Percentiles rank a stretch among this genome's conserved stretches.
Evolutionary conservation across 2,888 invertebrate genomes (phyloP).

Genomic region (Hofmannophila pseudospretella): DNA sequence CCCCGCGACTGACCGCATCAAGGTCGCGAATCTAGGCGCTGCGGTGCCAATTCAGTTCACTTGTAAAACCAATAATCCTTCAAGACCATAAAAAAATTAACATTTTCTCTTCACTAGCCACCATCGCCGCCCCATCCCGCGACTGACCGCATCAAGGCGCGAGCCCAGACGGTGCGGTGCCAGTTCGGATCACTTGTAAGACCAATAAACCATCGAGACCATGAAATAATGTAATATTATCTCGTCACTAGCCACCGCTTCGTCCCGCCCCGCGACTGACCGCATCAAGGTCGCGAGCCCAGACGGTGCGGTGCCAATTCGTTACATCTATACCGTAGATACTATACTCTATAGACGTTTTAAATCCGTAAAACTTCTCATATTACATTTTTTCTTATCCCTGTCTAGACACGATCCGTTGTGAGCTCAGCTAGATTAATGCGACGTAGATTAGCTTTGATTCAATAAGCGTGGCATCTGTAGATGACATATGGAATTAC

Average conservation of each 20-base stretch:
- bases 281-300: slow-evolving; percentile 14
- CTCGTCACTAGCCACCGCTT: not conserved
- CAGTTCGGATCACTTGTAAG: slow-evolving; percentile 10
- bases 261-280: not conserved
- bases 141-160: slow-evolving; percentile 12
- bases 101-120: no score
- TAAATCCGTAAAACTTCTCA: slow-evolving; percentile 1
- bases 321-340: slow-evolving; percentile 7
- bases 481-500: no score
- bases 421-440: no score
- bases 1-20: slow-evolving; percentile 3
- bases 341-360: slow-evolving; percentile 10
- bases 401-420: no score
- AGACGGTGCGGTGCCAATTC: slow-evolving; percentile 20
- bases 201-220: no score
- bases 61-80: no score
- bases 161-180: slow-evolving; percentile 18
- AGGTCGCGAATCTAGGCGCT: slow-evolving; percentile 17
- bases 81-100: no score
- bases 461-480: no score
- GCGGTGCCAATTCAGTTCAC: slow-evolving; percentile 16
- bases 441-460: no score
- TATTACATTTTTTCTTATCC: not conserved
- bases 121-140: not conserved
- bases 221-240: no score